A percentile compares a stretch with the other conserved stretches of the same genome.
Evolutionary conservation across 2,113 vertebrate species (phyloP).

Genomic region (Strix uralensis): DNA sequence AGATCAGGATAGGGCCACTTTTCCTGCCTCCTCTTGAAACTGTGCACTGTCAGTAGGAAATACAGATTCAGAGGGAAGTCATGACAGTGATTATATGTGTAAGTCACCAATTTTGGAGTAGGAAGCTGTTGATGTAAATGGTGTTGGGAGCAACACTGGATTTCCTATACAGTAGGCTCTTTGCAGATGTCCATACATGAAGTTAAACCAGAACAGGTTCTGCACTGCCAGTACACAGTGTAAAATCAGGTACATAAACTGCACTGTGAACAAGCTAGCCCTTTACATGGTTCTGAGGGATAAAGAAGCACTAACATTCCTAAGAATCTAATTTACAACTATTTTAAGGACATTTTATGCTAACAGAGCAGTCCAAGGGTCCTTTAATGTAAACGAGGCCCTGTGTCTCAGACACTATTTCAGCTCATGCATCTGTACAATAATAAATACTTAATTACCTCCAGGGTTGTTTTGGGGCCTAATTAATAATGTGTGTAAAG

Average conservation of each 20-base stretch:
- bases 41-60: not conserved
- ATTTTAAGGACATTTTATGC: not conserved
- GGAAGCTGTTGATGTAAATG: not conserved
- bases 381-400: not conserved
- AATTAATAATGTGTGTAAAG: conserved; percentile 36
- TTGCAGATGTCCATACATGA: not conserved
- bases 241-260: not conserved
- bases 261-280: not conserved
- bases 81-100: not conserved
- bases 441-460: conserved; percentile 47
- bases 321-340: not conserved
- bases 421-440: not conserved
- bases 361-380: not conserved
- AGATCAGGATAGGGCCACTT: not conserved
- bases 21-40: not conserved
- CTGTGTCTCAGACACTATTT: not conserved
- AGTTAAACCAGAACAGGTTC: not conserved
- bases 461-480: not conserved
- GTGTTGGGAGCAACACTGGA: not conserved
- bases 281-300: not conserved
- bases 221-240: not conserved
- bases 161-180: not conserved
- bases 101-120: not conserved
- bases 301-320: not conserved
- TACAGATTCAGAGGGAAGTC: not conserved